A percentile compares a stretch with the other conserved stretches of the same genome.
phyloP scores from a whole-genome alignment of 2,113 vertebrate species.

The Falco punctatus region DNA sequence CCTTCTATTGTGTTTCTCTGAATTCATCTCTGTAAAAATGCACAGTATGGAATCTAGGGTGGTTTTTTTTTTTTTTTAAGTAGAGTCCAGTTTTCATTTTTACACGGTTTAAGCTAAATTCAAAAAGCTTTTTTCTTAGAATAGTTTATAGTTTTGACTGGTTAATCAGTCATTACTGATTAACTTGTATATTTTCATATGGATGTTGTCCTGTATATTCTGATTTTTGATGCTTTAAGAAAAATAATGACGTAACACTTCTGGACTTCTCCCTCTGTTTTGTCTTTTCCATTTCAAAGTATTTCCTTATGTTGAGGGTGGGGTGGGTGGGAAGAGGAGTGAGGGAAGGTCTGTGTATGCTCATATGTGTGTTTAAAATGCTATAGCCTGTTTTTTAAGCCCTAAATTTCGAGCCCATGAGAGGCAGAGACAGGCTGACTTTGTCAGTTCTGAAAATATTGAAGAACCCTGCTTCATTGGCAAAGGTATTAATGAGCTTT shows the following conservation, averaged over 20 bases:
- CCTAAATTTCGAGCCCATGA: not conserved
- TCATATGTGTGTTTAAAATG: not conserved
- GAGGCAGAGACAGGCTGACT: not conserved
- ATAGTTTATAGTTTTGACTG: not conserved
- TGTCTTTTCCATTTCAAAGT: not conserved
- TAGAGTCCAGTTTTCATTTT: not conserved
- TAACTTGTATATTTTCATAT: not conserved
- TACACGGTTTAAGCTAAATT: not conserved
- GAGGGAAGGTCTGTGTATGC: not conserved
- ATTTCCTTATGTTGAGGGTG: not conserved
- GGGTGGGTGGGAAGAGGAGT: accelerated
- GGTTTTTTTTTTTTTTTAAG: not conserved
- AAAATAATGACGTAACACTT: not conserved
- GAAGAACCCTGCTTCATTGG: not conserved
- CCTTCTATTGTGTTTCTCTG: not conserved
- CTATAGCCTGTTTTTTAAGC: not conserved
- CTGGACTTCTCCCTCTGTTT: not conserved
- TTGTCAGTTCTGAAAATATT: not conserved
- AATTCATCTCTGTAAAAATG: not conserved
- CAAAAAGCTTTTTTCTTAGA: not conserved
- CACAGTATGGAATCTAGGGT: not conserved
- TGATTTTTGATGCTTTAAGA: not conserved
- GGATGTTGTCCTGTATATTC: not conserved
- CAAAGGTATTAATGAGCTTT: conserved; percentile 38
- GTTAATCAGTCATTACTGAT: not conserved